phyloP scores from a whole-genome alignment of 2,888 invertebrate species.

The Netelia fuscicornis region DNA sequence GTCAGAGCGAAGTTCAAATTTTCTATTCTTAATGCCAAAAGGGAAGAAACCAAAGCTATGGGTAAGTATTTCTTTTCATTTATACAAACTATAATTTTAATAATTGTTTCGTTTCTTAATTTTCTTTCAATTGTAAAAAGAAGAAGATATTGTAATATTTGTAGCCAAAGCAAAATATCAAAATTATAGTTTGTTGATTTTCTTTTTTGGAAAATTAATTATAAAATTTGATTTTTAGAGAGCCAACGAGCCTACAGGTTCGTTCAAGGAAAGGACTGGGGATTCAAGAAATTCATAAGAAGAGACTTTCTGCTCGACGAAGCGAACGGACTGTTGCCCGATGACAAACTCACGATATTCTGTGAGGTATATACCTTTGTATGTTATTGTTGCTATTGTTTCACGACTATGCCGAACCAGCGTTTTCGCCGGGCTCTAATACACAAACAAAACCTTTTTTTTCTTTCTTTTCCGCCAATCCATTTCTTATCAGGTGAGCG shows the following conservation, averaged over 20 bases:
- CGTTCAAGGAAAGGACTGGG: conserved; percentile 99
- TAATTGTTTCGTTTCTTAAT: neutral
- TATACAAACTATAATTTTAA: neutral
- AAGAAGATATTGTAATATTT: no score
- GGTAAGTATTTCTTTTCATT: conserved; percentile 87
- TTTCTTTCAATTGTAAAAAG: no score
- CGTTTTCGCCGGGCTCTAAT: conserved; percentile 58
- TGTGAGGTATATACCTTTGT: conserved; percentile 92
- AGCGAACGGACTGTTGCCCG: conserved; percentile 98
- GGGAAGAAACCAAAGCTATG: conserved; percentile 99
- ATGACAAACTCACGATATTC: conserved; percentile 99
- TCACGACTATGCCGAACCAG: conserved; percentile 62
- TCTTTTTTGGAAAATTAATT: neutral
- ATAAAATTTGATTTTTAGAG: conserved; percentile 85
- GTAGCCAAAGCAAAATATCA: neutral
- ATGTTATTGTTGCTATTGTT: conserved; percentile 74
- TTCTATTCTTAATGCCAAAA: conserved; percentile 99
- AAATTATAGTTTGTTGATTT: neutral
- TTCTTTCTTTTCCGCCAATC: conserved; percentile 61
- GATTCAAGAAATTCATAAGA: conserved; percentile 99
- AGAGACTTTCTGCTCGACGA: conserved; percentile 99
- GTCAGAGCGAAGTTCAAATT: conserved; percentile 99
- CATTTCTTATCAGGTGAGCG: conserved; percentile 89
- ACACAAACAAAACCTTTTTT: conserved; percentile 47
- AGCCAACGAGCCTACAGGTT: conserved; percentile 98